A percentile compares a stretch with the other conserved stretches of the same genome.
Evolutionary conservation across 1,140 invertebrate species (phyloP).

Genomic region (Homarus americanus): DNA sequence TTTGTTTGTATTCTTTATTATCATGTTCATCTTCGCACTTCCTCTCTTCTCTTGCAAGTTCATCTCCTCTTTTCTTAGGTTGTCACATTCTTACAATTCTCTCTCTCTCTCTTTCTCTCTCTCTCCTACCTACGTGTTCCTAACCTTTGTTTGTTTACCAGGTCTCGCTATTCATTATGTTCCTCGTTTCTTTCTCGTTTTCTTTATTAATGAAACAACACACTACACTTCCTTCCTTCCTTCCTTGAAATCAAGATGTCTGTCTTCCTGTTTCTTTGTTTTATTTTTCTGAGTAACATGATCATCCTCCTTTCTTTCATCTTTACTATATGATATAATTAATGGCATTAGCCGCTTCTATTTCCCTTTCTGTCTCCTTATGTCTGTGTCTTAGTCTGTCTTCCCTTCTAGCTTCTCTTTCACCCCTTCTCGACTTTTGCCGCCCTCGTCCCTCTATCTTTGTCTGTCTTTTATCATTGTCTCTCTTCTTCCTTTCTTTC

Average conservation of each 20-base stretch:
- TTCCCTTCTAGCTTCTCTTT: background rate
- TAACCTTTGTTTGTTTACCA: background rate
- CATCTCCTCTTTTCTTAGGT: slow-evolving; percentile 20
- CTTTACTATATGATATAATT: too few species aligned
- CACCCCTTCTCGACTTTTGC: background rate
- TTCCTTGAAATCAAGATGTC: too few species aligned
- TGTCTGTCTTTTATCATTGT: too few species aligned
- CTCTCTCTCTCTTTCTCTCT: background rate
- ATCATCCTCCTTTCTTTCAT: too few species aligned
- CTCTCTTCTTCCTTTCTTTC: too few species aligned
- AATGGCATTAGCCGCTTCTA: too few species aligned
- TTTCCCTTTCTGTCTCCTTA: too few species aligned
- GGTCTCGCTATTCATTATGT: background rate
- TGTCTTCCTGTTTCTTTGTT: background rate
- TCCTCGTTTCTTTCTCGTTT: too few species aligned
- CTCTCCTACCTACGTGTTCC: background rate
- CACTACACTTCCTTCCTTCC: too few species aligned
- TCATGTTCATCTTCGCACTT: slow-evolving; percentile 19
- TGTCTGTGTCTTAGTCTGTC: background rate
- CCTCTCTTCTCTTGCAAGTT: slow-evolving; percentile 17
- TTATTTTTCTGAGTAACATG: background rate
- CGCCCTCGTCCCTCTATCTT: background rate
- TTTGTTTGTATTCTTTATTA: slow-evolving; percentile 27
- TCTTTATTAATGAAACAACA: too few species aligned
- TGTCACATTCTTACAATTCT: slow-evolving; percentile 3